These are phyloP conservation scores for Rhingia campestris DNA, from an alignment of 2,888 invertebrate genomes.

Conservation along the genomic window DNA sequence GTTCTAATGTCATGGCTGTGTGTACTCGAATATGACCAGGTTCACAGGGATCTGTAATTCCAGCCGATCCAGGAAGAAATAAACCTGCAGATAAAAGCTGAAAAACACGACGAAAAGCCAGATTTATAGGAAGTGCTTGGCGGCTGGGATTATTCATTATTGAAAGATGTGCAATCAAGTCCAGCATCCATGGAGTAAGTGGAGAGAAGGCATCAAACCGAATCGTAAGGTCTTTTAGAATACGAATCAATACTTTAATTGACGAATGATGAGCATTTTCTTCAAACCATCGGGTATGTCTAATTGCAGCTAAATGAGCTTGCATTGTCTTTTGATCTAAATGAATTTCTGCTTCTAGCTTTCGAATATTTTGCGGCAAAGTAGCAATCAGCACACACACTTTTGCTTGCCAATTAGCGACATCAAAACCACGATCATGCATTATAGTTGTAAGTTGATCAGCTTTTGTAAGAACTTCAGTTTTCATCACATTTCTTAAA, in stretches of 20 bases:
- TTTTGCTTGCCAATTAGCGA: slow-evolving; percentile 91
- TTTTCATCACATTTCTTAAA: slow-evolving; percentile 88
- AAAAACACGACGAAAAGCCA: slow-evolving; percentile 94
- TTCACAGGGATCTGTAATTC: slow-evolving; percentile 97
- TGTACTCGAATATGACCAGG: slow-evolving; percentile 94
- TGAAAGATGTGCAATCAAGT: slow-evolving; percentile 96
- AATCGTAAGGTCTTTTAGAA: slow-evolving; percentile 94
- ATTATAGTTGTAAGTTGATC: slow-evolving; percentile 83
- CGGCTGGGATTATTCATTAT: slow-evolving; percentile 97
- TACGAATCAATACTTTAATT: slow-evolving; percentile 95
- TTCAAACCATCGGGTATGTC: slow-evolving; percentile 99
- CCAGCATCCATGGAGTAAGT: slow-evolving; percentile 97
- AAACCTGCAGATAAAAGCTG: slow-evolving; percentile 96
- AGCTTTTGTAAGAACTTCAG: slow-evolving; percentile 86
- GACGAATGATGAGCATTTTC: slow-evolving; percentile 98
- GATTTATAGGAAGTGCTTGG: slow-evolving; percentile 95
- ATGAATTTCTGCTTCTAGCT: slow-evolving; percentile 94
- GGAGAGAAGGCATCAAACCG: slow-evolving; percentile 95
- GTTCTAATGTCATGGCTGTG: slow-evolving; percentile 93
- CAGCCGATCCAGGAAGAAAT: slow-evolving; percentile 96
- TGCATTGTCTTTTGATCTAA: slow-evolving; percentile 90
- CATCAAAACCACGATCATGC: slow-evolving; percentile 93
- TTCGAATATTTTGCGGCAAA: slow-evolving; percentile 95
- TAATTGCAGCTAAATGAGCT: slow-evolving; percentile 95
- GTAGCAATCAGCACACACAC: slow-evolving; percentile 97